These are phyloP conservation scores for Eupithecia centaureata DNA, from an alignment of 2,888 invertebrate genomes.

Conservation along the genomic window DNA sequence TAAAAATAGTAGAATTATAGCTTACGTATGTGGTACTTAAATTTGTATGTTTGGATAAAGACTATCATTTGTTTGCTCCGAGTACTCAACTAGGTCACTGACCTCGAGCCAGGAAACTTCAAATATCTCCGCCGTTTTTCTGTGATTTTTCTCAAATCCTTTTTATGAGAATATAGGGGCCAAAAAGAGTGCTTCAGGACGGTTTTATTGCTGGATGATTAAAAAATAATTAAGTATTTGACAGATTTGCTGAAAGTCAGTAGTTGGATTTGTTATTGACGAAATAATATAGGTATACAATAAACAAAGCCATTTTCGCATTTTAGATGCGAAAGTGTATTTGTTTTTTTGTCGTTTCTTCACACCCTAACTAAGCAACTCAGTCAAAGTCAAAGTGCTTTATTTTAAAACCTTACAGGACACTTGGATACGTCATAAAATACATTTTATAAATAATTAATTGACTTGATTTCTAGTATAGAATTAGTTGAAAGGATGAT, in stretches of 20 bases:
- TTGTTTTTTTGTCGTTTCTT: no score
- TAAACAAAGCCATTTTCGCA: no score
- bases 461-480: no score
- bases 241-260: background rate
- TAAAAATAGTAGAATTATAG: background rate
- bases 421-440: no score
- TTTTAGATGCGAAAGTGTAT: no score
- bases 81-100: slow-evolving; percentile 2
- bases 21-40: background rate
- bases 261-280: no score
- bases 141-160: background rate
- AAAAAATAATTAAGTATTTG: background rate
- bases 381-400: no score
- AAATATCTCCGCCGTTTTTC: background rate
- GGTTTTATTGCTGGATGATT: background rate
- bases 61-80: slow-evolving; percentile 5
- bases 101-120: background rate
- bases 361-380: no score
- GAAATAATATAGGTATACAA: no score
- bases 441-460: no score
- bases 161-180: background rate
- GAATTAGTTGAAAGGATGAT: no score
- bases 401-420: no score
- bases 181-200: background rate
- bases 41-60: slow-evolving; percentile 1